Conservation (phyloP, 2,888 invertebrate genomes). For the Toxonevra muliebris region DNA sequence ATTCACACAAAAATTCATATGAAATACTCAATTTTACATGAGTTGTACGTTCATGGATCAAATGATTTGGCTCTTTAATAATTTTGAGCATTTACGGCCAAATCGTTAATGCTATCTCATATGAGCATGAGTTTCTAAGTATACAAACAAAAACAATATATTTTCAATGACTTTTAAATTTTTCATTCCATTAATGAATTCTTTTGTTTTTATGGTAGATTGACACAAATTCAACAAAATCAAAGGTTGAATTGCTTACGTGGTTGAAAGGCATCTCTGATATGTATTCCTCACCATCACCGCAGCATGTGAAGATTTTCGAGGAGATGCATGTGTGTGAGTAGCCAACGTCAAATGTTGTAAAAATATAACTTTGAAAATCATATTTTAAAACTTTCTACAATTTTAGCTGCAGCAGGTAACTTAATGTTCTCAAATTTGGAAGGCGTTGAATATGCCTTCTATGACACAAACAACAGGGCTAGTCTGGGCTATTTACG, state of each 20-base stretch:
- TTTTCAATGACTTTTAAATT: too few species aligned
- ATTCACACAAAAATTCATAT: too few species aligned
- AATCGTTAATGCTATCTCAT: too few species aligned
- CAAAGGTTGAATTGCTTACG: constrained; percentile 33
- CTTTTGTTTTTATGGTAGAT: too few species aligned
- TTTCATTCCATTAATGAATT: too few species aligned
- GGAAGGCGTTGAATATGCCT: constrained; percentile 50
- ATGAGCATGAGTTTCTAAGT: too few species aligned
- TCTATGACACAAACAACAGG: constrained; percentile 43
- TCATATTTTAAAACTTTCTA: background rate
- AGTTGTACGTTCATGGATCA: too few species aligned
- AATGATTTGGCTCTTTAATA: too few species aligned
- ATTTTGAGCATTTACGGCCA: too few species aligned
- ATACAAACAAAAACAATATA: too few species aligned
- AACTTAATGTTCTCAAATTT: constrained; percentile 41
- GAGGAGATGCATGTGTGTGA: constrained; percentile 37
- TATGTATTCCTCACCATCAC: background rate
- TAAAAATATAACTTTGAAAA: background rate
- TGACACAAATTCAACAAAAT: background rate
- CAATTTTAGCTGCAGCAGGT: constrained; percentile 33
- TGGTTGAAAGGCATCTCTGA: constrained; percentile 41
- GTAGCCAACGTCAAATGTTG: constrained; percentile 13
- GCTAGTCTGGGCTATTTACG: constrained; percentile 45
- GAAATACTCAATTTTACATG: too few species aligned
- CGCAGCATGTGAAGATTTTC: constrained; percentile 23